Conservation (phyloP, 2,797 vertebrate genomes). For the Rhynchonycteris naso region DNA sequence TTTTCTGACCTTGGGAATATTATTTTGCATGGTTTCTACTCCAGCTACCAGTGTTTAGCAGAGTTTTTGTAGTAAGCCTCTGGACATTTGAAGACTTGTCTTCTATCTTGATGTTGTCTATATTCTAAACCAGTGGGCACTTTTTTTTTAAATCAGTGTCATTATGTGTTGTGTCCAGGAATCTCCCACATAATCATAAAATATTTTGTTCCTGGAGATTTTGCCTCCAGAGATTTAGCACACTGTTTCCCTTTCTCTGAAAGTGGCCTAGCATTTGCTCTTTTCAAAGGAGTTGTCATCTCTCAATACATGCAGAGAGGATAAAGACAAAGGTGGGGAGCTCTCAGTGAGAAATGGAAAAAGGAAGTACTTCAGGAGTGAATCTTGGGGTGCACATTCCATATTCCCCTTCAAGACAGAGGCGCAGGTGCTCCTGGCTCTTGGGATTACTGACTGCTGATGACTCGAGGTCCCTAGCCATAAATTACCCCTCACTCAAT, state of each 20-base stretch:
- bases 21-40: not conserved
- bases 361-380: not conserved
- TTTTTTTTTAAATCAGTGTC: not conserved
- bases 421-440: fast-evolving
- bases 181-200: not conserved
- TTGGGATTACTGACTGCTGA: not conserved
- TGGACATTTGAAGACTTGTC: not conserved
- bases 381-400: not conserved
- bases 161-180: not conserved
- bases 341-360: not conserved
- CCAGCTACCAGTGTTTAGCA: not conserved
- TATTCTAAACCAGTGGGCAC: not conserved
- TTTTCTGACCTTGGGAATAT: not conserved
- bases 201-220: not conserved
- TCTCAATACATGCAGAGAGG: not conserved
- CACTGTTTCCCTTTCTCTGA: not conserved
- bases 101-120: not conserved
- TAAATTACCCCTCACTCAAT: not conserved
- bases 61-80: not conserved
- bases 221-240: not conserved
- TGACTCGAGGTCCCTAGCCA: not conserved
- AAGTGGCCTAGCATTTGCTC: not conserved
- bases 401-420: not conserved
- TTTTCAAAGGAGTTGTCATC: not conserved
- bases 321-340: not conserved